Conservation (phyloP, 30 jellyfish, hydroid and myxozoan genomes). For the Chironex yamaguchii region DNA sequence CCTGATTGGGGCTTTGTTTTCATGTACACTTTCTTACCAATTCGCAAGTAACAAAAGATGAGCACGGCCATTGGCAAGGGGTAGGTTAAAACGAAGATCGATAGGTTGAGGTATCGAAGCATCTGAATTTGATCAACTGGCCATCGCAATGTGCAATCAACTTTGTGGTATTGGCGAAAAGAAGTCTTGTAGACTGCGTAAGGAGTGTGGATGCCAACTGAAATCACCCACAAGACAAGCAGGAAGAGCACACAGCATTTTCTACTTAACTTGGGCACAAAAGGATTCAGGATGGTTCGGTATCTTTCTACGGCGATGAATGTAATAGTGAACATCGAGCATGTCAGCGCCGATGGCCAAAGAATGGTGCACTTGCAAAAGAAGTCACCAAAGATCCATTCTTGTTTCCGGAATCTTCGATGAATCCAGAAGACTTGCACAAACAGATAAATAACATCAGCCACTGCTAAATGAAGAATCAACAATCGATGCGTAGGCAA, state of each 20-base stretch:
- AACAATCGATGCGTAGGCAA: slow-evolving; percentile 15
- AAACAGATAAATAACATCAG: slow-evolving; percentile 42
- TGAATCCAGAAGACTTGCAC: slow-evolving; percentile 55
- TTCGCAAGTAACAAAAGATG: slow-evolving; percentile 27
- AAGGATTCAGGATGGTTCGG: slow-evolving; percentile 56
- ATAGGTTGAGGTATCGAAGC: background rate
- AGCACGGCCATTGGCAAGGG: slow-evolving; percentile 59
- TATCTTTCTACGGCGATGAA: slow-evolving; percentile 69
- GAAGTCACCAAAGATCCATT: slow-evolving; percentile 60
- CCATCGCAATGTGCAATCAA: background rate
- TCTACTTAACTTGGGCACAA: slow-evolving; percentile 24
- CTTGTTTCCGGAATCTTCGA: slow-evolving; percentile 42
- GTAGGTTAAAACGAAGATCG: slow-evolving; percentile 41
- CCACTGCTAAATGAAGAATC: slow-evolving; percentile 49
- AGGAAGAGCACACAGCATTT: background rate
- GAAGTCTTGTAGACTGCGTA: background rate
- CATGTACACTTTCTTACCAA: slow-evolving; percentile 20
- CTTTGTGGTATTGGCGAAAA: background rate
- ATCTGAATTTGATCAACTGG: background rate
- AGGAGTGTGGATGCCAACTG: slow-evolving; percentile 49
- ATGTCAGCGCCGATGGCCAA: slow-evolving; percentile 31
- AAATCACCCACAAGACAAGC: slow-evolving; percentile 22
- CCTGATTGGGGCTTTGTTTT: background rate
- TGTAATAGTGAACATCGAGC: slow-evolving; percentile 66
- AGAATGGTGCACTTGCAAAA: slow-evolving; percentile 48